Conservation (phyloP, 2,888 invertebrate species). For the Amblyteles armatorius region DNA sequence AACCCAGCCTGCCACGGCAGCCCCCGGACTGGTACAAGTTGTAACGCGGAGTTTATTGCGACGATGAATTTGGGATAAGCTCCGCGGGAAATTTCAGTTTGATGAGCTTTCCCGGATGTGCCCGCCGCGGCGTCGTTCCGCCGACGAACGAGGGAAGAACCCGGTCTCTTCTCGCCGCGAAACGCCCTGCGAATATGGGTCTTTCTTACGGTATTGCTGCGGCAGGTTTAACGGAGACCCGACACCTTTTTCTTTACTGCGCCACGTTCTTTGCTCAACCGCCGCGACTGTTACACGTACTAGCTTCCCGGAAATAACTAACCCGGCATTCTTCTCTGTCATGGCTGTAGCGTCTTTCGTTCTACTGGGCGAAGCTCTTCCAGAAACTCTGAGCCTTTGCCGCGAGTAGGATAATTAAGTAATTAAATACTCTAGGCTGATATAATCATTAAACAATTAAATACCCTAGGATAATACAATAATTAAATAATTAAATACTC, state of each 20-base stretch:
- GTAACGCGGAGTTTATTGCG: conserved; percentile 78
- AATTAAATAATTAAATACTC: too few species aligned
- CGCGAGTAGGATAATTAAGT: too few species aligned
- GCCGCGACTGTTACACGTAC: conserved; percentile 22
- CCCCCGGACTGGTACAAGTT: conserved; percentile 69
- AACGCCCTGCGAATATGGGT: conserved; percentile 24
- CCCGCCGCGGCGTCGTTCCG: conserved; percentile 39
- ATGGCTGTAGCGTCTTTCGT: not conserved
- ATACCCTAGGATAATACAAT: too few species aligned
- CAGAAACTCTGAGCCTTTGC: not conserved
- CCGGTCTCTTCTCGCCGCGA: not conserved
- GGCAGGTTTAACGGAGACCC: conserved; percentile 27
- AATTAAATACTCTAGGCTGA: too few species aligned
- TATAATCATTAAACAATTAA: too few species aligned
- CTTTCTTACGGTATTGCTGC: conserved; percentile 12
- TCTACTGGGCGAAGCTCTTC: not conserved
- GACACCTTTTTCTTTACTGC: conserved; percentile 35
- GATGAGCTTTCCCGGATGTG: conserved; percentile 72
- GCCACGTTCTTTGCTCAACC: conserved; percentile 21
- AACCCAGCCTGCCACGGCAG: not conserved
- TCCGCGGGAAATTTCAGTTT: conserved; percentile 78
- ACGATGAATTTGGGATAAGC: conserved; percentile 80
- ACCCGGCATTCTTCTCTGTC: not conserved
- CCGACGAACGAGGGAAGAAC: conserved; percentile 27
- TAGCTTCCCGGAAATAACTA: conserved; percentile 3